A percentile compares a stretch with the other conserved stretches of the same genome.
Evolutionary conservation across 2,113 vertebrate species (phyloP).

Genomic region (Oxygymnocypris stewartii): DNA sequence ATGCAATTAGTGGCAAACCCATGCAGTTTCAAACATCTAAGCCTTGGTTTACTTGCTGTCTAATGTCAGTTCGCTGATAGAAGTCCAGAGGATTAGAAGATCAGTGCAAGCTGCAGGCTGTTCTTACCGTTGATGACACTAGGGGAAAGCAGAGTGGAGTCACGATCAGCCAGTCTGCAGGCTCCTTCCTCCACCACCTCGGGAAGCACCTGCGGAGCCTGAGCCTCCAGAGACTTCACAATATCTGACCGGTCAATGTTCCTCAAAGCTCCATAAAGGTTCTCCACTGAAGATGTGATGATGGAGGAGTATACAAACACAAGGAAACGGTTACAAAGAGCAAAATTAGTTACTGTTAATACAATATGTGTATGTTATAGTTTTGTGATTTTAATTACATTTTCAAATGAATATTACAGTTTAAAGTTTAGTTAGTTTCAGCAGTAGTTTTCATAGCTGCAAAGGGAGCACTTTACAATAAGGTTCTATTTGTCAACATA

Average conservation of each 20-base stretch:
- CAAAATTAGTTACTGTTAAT: neutral
- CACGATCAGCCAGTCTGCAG: constrained; percentile 75
- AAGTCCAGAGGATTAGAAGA: neutral
- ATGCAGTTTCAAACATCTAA: constrained; percentile 35
- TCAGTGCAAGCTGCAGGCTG: constrained; percentile 20
- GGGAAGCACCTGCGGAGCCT: constrained; percentile 72
- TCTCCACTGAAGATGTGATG: constrained; percentile 79
- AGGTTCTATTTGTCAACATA: too few species aligned
- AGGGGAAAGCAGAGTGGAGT: constrained; percentile 84
- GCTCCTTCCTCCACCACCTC: constrained; percentile 76
- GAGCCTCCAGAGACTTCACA: constrained; percentile 83
- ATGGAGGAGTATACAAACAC: neutral
- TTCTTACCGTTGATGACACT: constrained; percentile 92
- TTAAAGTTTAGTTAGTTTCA: neutral
- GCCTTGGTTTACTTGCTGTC: neutral
- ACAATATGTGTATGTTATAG: neutral
- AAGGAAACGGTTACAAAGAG: neutral
- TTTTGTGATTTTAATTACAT: neutral
- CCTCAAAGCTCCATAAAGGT: constrained; percentile 81
- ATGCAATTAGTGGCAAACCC: constrained; percentile 25
- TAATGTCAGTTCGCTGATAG: constrained; percentile 5
- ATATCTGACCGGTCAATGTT: constrained; percentile 92
- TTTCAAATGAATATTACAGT: neutral
- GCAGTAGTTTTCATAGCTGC: neutral
- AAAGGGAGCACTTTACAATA: too few species aligned